phyloP scores from a whole-genome alignment of 1,140 invertebrate species.

The Calliphora vicina region DNA sequence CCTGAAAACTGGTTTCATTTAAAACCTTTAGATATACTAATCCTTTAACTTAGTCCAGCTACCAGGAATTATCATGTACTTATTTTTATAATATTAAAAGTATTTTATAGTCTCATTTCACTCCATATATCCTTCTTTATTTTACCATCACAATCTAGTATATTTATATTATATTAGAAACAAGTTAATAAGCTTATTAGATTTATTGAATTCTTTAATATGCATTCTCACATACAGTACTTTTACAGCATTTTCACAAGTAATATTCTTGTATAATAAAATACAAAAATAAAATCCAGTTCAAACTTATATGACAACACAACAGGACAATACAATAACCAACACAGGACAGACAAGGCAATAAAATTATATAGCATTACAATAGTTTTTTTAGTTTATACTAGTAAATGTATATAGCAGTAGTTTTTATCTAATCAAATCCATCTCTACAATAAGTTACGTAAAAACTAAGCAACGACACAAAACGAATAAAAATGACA shows the following conservation, averaged over 20 bases:
- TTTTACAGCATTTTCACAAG: background rate
- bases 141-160: no score
- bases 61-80: no score
- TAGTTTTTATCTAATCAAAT: conserved; percentile 2
- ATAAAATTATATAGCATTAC: background rate
- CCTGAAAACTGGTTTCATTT: no score
- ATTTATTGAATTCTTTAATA: background rate
- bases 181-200: background rate
- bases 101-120: no score
- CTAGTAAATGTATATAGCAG: background rate
- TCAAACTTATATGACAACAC: no score
- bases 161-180: background rate
- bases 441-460: background rate
- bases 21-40: no score
- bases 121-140: no score
- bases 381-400: background rate
- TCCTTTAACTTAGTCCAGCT: no score
- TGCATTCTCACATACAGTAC: background rate
- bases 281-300: background rate
- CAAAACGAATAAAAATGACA: no score
- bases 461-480: no score
- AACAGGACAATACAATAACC: background rate
- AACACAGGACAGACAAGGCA: background rate
- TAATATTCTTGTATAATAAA: background rate
- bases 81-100: no score